Evolutionary conservation across 2,888 invertebrate species (phyloP).

Genomic region (Mesoligia furuncula): DNA sequence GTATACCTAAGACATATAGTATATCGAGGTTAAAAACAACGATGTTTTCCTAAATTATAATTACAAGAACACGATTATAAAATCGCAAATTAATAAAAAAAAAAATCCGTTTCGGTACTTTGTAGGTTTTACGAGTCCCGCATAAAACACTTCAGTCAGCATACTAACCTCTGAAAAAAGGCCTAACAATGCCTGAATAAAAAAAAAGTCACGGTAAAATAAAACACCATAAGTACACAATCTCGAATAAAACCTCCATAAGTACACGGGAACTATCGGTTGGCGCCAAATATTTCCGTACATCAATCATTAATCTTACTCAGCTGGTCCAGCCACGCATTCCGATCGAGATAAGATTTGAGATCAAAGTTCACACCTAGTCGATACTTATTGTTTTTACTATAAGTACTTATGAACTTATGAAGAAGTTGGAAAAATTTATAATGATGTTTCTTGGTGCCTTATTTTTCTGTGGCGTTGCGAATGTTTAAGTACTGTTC

Average conservation of each 20-base stretch:
- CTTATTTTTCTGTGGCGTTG: not conserved
- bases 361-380: slow-evolving; percentile 70
- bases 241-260: not conserved
- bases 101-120: accelerated
- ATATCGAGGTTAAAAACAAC: not conserved
- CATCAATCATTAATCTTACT: slow-evolving; percentile 64
- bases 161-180: not conserved
- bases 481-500: not conserved
- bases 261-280: slow-evolving; percentile 35
- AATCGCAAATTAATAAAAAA: not conserved
- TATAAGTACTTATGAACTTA: slow-evolving; percentile 10
- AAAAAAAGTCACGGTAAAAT: not conserved
- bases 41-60: too few relatives aligned
- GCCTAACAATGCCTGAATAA: not conserved
- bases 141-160: not conserved
- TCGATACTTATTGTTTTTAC: slow-evolving; percentile 69
- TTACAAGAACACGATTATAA: too few relatives aligned
- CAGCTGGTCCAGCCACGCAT: slow-evolving; percentile 40
- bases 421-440: slow-evolving; percentile 22
- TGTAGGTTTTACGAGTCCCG: not conserved
- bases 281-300: slow-evolving; percentile 65
- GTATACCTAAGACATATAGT: not conserved
- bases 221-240: not conserved
- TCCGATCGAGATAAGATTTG: slow-evolving; percentile 67
- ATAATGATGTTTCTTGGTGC: not conserved